Evolutionary conservation across 1,140 invertebrate genomes (phyloP).

Genomic region (Heliothis virescens): DNA sequence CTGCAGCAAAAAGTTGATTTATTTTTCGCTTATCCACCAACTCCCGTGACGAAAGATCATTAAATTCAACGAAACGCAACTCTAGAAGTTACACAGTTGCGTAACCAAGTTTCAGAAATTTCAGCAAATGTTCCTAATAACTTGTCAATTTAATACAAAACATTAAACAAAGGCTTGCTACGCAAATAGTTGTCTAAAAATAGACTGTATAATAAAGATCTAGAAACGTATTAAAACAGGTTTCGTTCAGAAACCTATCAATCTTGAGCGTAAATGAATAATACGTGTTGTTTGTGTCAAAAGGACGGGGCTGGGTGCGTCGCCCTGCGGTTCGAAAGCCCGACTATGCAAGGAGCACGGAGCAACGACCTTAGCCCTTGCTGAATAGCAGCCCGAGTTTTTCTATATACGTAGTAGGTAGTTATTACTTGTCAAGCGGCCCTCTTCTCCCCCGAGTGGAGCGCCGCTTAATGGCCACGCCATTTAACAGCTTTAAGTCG

Average conservation of each 20-base stretch:
- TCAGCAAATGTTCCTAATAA: neutral
- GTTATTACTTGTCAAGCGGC: conserved; percentile 40
- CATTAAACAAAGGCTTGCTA: neutral
- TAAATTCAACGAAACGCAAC: neutral
- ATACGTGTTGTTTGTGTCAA: conserved; percentile 40
- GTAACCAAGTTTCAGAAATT: conserved; percentile 12
- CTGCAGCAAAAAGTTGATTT: neutral
- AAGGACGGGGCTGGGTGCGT: conserved; percentile 66
- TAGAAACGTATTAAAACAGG: conserved; percentile 27
- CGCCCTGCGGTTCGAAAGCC: conserved; percentile 71
- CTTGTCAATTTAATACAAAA: neutral
- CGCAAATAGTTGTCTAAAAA: neutral
- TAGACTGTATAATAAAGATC: neutral
- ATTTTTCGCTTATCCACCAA: neutral
- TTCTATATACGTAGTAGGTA: conserved; percentile 59
- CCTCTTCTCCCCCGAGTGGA: conserved; percentile 40
- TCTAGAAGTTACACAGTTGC: neutral
- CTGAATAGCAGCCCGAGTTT: conserved; percentile 68
- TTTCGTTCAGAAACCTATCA: neutral
- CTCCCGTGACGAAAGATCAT: neutral
- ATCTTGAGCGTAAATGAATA: conserved; percentile 10
- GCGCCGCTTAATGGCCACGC: conserved; percentile 46
- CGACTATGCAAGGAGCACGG: conserved; percentile 65
- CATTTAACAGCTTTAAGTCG: conserved; percentile 47
- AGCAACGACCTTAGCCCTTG: conserved; percentile 77